Conservation (phyloP, 2,888 invertebrate species). For the Nomada lathburiana region DNA sequence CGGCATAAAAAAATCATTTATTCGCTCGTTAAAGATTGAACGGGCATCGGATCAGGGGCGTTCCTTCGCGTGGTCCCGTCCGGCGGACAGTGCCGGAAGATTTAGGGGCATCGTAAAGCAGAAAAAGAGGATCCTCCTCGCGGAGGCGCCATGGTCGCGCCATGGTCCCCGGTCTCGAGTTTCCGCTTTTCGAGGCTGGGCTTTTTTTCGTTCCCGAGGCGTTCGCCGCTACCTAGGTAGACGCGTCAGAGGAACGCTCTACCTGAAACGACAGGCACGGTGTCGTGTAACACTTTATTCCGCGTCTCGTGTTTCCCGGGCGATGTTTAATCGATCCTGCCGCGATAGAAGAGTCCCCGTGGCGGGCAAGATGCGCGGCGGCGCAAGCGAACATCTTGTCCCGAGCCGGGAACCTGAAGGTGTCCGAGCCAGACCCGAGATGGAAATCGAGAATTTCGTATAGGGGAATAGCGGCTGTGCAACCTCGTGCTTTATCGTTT, state of each 20-base stretch:
- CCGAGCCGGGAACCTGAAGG: too few species aligned
- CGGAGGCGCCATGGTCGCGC: slow-evolving; percentile 63
- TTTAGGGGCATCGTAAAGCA: slow-evolving; percentile 61
- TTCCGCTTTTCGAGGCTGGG: slow-evolving; percentile 74
- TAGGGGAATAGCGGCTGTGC: not conserved
- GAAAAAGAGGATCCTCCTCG: slow-evolving; percentile 37
- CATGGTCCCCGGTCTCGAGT: slow-evolving; percentile 74
- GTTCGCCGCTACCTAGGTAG: slow-evolving; percentile 63
- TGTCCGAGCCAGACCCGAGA: too few species aligned
- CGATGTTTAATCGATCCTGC: slow-evolving; percentile 75
- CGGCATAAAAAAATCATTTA: slow-evolving; percentile 43
- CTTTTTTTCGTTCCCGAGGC: slow-evolving; percentile 61
- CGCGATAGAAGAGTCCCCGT: slow-evolving; percentile 7
- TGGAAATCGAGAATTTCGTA: not conserved
- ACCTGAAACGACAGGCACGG: slow-evolving; percentile 66
- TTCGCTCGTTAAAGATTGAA: slow-evolving; percentile 45
- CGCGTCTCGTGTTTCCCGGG: slow-evolving; percentile 77
- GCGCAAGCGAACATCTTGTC: not conserved
- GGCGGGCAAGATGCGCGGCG: not conserved
- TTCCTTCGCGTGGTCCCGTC: not conserved
- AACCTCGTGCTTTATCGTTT: too few species aligned
- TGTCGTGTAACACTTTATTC: slow-evolving; percentile 81
- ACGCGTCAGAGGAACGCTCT: slow-evolving; percentile 43
- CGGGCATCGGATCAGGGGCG: slow-evolving; percentile 12
- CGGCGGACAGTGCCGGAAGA: slow-evolving; percentile 32